Evolutionary conservation across 2,888 invertebrate species (phyloP), one percentile per base, ranked within the genome.

Genomic region (Stenodera caucasica): DNA sequence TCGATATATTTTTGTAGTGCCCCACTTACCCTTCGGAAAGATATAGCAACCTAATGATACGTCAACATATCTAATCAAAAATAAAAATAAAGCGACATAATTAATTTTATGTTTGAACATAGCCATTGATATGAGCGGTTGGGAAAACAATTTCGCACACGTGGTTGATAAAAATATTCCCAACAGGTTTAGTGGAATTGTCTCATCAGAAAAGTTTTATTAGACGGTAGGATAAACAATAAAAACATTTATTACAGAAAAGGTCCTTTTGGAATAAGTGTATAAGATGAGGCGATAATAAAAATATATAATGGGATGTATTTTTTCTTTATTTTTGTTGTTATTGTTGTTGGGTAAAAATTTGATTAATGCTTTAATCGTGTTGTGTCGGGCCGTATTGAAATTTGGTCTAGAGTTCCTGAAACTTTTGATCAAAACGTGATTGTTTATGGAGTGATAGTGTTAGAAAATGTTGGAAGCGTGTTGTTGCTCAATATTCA

Each of bases 31-130:
- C 70, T 75, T 77, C 21, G 84, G 84, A 74, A 82, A 84, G 70
- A 83, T 80, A 75, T 84, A 84, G 74, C 84, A 84, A 49, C 79
- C 75, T 53, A 63, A 50, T 52, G 58, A 60, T 57, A 63, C 58
- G 52, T 63, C 63, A 57, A 60, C 58, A 49, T 49, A 57, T 33
- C 50, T 60, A 52, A 57, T 63, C 53, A 63, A 32, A 49, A 63
- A 40, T n/a, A 63, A 45, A 35, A 63, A 60, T 49, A 63, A 55
- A 15, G 30, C 32, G 23, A 63, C n/a, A 53, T 52, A 63, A 57
- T 63, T 53, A 53, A 57, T 50, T 57, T 54, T 53, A 33, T 53
- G 18, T 49, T 52, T 52, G 15, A 53, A 30, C 52, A 33, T 33
- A 37, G 53, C 56, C 62, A 58, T 62, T 49, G 37, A 15, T 18